phyloP scores from a whole-genome alignment of 2,797 vertebrate species.

The Carcharodon carcharias region DNA sequence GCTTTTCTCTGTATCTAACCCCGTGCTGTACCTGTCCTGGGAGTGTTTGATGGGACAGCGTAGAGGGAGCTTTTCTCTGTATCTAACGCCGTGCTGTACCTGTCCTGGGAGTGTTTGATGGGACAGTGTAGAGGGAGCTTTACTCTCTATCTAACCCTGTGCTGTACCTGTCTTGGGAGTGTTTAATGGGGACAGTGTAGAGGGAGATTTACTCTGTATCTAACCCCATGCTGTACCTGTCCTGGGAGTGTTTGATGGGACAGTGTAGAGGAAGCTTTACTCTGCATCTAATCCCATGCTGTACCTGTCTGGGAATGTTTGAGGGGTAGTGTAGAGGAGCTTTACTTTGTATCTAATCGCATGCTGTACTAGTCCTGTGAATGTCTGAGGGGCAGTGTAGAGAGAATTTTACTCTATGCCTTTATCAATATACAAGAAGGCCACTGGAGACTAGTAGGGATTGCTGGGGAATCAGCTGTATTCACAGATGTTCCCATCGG shows the following conservation, averaged over 20 bases:
- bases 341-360: neutral
- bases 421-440: neutral
- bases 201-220: too few species aligned
- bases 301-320: neutral
- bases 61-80: neutral
- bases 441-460: too few species aligned
- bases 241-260: too few species aligned
- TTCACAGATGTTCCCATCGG: too few species aligned
- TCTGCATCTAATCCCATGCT: neutral
- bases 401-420: neutral
- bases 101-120: neutral
- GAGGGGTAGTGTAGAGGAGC: neutral
- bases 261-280: neutral
- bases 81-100: neutral
- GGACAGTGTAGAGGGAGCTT: neutral
- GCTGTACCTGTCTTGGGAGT: too few species aligned
- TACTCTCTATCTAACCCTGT: neutral
- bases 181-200: too few species aligned
- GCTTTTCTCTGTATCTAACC: neutral
- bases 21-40: neutral
- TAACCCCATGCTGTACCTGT: too few species aligned
- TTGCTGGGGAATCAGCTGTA: too few species aligned
- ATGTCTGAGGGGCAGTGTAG: neutral
- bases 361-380: too few species aligned
- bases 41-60: neutral